phyloP scores from a whole-genome alignment of 1,140 invertebrate genomes.

The Brachionus manjavacas region DNA sequence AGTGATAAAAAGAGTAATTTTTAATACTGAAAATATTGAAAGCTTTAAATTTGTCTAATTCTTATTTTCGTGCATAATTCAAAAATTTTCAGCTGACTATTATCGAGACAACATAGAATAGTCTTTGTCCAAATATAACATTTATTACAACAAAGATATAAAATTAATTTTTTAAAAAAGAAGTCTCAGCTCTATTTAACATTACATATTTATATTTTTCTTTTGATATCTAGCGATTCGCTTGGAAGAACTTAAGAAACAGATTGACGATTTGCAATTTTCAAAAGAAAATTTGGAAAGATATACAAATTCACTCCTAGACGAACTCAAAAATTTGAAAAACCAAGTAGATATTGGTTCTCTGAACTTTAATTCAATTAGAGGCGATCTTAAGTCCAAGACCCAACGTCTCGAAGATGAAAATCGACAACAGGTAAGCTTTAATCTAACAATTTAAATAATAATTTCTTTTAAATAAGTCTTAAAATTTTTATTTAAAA shows the following conservation, averaged over 20 bases:
- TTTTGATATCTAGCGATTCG: constrained; percentile 45
- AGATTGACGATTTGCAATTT: constrained; percentile 22
- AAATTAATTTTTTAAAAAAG: no score
- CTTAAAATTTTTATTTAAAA: no score
- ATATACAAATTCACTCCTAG: background rate
- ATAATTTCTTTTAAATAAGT: no score
- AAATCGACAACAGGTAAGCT: background rate
- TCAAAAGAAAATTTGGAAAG: constrained; percentile 35
- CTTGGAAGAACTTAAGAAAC: constrained; percentile 42
- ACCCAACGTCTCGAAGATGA: background rate
- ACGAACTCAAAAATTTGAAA: constrained; percentile 7
- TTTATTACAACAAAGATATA: no score
- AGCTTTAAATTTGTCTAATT: no score
- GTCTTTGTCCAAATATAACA: no score
- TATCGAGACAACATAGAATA: no score
- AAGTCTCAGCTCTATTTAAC: no score
- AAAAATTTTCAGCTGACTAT: no score
- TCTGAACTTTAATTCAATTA: background rate
- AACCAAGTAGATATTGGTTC: background rate
- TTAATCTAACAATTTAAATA: background rate
- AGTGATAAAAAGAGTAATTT: no score
- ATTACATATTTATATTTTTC: background rate
- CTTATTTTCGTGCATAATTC: no score
- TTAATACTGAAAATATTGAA: no score
- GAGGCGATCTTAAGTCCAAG: background rate